These are phyloP conservation scores for Ischnus inquisitorius DNA, from an alignment of 2,888 invertebrate species.

Conservation along the genomic window DNA sequence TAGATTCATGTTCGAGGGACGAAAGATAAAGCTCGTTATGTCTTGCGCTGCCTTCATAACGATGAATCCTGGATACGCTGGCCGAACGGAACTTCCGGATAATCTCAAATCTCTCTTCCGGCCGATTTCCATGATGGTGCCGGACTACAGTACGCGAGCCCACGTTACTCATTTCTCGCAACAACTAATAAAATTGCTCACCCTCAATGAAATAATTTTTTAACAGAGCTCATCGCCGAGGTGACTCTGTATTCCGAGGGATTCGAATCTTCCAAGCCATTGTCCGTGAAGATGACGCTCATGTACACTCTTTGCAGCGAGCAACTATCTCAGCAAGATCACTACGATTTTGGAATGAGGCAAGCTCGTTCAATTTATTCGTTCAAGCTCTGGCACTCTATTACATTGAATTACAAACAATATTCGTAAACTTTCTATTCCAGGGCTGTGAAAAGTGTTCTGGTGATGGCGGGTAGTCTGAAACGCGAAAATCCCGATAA, in stretches of 20 bases:
- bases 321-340: constrained; percentile 96
- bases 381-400: too few relatives aligned
- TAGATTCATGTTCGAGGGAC: constrained; percentile 96
- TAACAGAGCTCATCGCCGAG: constrained; percentile 93
- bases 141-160: constrained; percentile 91
- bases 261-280: constrained; percentile 94
- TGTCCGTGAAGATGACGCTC: constrained; percentile 97
- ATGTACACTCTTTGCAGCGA: constrained; percentile 97
- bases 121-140: constrained; percentile 97
- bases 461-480: constrained; percentile 96
- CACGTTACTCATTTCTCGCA: background rate
- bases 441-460: constrained; percentile 95
- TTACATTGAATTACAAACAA: background rate
- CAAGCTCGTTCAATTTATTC: constrained; percentile 54
- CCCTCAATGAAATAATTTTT: constrained; percentile 51
- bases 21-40: constrained; percentile 93
- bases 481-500: constrained; percentile 95
- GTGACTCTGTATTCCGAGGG: constrained; percentile 97
- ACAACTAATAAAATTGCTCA: background rate
- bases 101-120: constrained; percentile 95
- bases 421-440: constrained; percentile 12
- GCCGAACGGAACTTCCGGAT: constrained; percentile 95
- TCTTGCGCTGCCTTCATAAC: constrained; percentile 95
- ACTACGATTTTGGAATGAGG: constrained; percentile 97
- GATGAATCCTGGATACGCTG: constrained; percentile 97